Conservation (phyloP, 2,113 vertebrate genomes). For the Uria aalge region DNA sequence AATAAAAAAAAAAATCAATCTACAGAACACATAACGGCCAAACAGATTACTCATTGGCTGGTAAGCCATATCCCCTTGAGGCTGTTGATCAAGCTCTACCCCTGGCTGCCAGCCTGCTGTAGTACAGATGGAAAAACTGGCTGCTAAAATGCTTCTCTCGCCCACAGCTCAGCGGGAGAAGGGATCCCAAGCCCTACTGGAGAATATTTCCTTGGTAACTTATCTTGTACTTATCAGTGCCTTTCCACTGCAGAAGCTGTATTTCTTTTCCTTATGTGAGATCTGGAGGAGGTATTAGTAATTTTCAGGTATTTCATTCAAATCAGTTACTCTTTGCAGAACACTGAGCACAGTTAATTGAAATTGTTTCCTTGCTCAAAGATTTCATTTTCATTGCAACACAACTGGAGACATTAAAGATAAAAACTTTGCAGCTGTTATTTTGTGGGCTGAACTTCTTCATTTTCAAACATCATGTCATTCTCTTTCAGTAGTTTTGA, state of each 20-base stretch:
- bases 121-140: constrained; percentile 73
- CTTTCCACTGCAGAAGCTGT: constrained; percentile 1
- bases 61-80: constrained; percentile 48
- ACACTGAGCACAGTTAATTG: constrained; percentile 31
- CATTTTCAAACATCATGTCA: not conserved
- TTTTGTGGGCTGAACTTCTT: not conserved
- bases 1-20: constrained; percentile 51
- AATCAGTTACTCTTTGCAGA: constrained; percentile 15
- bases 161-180: constrained; percentile 53
- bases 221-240: constrained; percentile 18
- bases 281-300: constrained; percentile 24
- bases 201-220: constrained; percentile 60
- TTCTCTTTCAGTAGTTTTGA: not conserved
- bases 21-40: constrained; percentile 54
- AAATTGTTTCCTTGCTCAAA: constrained; percentile 37
- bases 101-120: constrained; percentile 66
- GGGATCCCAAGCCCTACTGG: constrained; percentile 30
- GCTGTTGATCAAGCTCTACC: constrained; percentile 50
- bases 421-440: not conserved
- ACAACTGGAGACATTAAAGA: not conserved
- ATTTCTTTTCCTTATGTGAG: not conserved
- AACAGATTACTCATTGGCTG: constrained; percentile 72
- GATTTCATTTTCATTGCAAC: not conserved
- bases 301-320: constrained; percentile 42
- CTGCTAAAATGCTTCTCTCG: constrained; percentile 15